phyloP scores from a whole-genome alignment of 2,113 vertebrate genomes.

The Etheostoma spectabile region DNA sequence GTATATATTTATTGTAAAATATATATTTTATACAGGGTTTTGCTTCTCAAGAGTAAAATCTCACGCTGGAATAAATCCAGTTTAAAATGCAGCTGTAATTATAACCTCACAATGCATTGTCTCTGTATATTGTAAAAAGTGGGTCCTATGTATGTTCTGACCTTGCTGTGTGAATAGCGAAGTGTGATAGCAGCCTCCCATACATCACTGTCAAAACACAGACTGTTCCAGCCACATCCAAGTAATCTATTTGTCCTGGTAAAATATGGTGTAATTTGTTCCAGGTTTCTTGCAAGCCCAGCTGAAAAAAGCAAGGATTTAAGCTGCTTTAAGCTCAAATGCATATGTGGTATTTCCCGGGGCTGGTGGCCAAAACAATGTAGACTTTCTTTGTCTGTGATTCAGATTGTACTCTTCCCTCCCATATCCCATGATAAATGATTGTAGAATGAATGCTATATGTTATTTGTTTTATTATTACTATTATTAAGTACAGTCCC shows the following conservation, averaged over 20 bases:
- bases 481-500: background rate
- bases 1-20: too few species aligned
- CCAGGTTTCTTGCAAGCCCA: conserved; percentile 67
- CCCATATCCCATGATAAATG: background rate
- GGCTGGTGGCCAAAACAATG: background rate
- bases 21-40: background rate
- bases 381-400: background rate
- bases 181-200: conserved; percentile 71
- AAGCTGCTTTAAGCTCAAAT: conserved; percentile 24
- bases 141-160: conserved; percentile 56
- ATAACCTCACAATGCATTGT: conserved; percentile 15
- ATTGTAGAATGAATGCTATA: background rate
- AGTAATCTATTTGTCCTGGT: conserved; percentile 81
- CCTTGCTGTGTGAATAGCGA: conserved; percentile 76
- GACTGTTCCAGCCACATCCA: conserved; percentile 68
- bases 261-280: conserved; percentile 76
- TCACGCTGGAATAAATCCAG: conserved; percentile 2
- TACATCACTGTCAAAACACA: conserved; percentile 82
- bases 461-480: conserved; percentile 18
- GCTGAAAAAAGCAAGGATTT: conserved; percentile 53
- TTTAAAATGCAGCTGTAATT: conserved; percentile 27
- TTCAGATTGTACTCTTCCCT: background rate
- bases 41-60: background rate
- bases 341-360: conserved; percentile 45
- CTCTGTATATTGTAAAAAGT: conserved; percentile 39